These are phyloP conservation scores for Sanderia malayensis DNA, from an alignment of 30 jellyfish, hydroid and myxozoan species.

Conservation along the genomic window DNA sequence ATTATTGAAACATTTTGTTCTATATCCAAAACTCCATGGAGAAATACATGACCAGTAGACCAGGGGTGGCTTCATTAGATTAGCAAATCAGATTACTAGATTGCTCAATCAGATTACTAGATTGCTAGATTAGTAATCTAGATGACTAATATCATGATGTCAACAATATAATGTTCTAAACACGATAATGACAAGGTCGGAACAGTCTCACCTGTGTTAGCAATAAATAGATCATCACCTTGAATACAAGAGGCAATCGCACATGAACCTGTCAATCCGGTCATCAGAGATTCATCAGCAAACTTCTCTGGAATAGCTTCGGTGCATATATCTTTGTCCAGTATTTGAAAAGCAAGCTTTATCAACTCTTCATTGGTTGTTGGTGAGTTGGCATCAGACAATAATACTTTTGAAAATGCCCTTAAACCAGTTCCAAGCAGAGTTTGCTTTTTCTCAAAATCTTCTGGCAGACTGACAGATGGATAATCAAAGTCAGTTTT, in stretches of 20 bases:
- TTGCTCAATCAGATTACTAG: too few relatives aligned
- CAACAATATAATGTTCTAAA: too few relatives aligned
- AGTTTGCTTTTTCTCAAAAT: conserved; percentile 67
- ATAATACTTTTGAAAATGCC: conserved; percentile 26
- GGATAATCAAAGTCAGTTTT: conserved; percentile 52
- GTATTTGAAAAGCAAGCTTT: conserved; percentile 51
- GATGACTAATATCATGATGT: too few relatives aligned
- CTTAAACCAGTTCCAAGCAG: conserved; percentile 56
- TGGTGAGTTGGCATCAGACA: not conserved
- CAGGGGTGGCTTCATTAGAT: too few relatives aligned
- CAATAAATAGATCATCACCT: conserved; percentile 71
- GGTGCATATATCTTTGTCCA: conserved; percentile 79
- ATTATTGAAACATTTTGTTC: too few relatives aligned
- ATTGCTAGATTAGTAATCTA: too few relatives aligned
- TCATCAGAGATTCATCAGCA: conserved; percentile 78
- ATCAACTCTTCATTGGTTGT: conserved; percentile 39
- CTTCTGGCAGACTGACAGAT: conserved; percentile 43
- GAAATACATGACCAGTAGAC: too few relatives aligned
- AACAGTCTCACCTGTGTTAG: conserved; percentile 94
- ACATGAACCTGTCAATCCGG: conserved; percentile 96
- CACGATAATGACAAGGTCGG: too few relatives aligned
- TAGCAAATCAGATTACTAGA: too few relatives aligned
- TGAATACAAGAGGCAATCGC: conserved; percentile 86
- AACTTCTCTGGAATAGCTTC: conserved; percentile 93
- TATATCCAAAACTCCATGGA: too few relatives aligned